Evolutionary conservation across 2,113 vertebrate genomes (phyloP).

Genomic region (Oreocharis arfaki): DNA sequence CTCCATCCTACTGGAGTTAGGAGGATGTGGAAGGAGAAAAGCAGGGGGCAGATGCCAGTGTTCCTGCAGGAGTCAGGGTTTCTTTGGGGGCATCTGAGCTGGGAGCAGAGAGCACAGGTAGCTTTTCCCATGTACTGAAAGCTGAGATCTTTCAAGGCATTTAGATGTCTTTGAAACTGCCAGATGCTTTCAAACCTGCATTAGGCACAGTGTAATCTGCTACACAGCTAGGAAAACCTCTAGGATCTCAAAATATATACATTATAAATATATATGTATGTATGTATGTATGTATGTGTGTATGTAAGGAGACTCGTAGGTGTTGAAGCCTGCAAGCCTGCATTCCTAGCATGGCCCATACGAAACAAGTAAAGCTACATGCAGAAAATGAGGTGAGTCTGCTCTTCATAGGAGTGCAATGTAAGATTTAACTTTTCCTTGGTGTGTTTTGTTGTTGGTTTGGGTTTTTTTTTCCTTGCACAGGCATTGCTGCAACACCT

Average conservation of each 20-base stretch:
- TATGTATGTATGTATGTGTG: fast-evolving
- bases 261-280: no score
- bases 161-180: neutral
- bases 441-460: neutral
- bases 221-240: neutral
- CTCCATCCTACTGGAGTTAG: neutral
- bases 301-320: neutral
- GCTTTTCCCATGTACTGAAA: neutral
- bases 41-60: neutral
- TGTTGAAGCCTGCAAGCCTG: neutral
- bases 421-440: neutral
- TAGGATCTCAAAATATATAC: neutral
- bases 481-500: neutral
- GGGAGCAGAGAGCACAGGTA: neutral
- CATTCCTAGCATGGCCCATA: neutral
- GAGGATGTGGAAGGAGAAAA: neutral
- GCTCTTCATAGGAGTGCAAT: neutral
- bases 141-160: neutral
- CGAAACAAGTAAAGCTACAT: neutral
- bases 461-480: neutral
- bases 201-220: neutral
- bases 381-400: neutral
- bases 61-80: neutral
- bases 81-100: neutral
- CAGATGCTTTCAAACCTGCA: neutral